phyloP scores from a whole-genome alignment of 2,888 invertebrate species.

The Hyposoter dolosus region DNA sequence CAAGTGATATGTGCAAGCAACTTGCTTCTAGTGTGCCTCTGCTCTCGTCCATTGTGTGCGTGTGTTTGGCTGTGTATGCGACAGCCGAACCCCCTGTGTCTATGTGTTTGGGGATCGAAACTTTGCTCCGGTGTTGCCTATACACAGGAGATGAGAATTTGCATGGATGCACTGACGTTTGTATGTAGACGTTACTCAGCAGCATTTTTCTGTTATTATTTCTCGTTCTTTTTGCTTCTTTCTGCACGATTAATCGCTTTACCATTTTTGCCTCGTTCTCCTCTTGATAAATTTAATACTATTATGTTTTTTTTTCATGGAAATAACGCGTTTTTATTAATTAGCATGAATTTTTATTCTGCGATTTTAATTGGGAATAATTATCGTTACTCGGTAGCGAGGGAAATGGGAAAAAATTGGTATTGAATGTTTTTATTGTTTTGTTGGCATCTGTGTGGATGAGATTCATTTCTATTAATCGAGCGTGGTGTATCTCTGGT shows the following conservation, averaged over 20 bases:
- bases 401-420: not conserved
- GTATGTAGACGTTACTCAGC: not conserved
- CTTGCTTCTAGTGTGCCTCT: not conserved
- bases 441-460: not conserved
- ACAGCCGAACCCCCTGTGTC: not conserved
- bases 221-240: not conserved
- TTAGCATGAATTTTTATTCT: not conserved
- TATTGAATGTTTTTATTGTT: not conserved
- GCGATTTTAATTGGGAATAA: conserved; percentile 1
- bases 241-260: not conserved
- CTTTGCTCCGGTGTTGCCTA: conserved; percentile 27
- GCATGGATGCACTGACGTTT: conserved; percentile 12
- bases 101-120: conserved; percentile 36
- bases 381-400: not conserved
- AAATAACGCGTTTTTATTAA: not conserved
- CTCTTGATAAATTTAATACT: not conserved
- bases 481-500: not conserved
- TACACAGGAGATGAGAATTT: not conserved
- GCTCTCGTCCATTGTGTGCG: not conserved
- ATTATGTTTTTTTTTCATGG: not conserved
- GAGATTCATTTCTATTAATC: conserved; percentile 57
- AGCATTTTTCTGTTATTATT: not conserved
- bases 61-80: not conserved
- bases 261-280: not conserved
- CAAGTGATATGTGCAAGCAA: conserved; percentile 35